phyloP scores from a whole-genome alignment of 2,113 vertebrate genomes.

The Muscicapa adusta region DNA sequence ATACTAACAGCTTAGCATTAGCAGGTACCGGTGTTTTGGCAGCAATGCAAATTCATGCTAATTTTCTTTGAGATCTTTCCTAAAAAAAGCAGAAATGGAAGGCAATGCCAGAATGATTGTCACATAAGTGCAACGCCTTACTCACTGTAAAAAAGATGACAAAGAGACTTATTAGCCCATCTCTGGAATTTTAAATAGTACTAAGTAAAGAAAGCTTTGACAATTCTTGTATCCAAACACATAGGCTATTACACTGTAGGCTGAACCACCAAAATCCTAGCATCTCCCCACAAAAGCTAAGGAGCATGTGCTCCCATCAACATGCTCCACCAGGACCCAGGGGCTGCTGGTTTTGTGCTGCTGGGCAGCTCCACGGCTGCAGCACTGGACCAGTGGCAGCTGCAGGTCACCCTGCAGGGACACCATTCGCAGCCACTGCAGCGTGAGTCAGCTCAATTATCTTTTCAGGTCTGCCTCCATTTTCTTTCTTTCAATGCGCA shows the following conservation, averaged over 20 bases:
- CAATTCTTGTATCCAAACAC: neutral
- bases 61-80: conserved; percentile 2
- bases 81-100: conserved; percentile 16
- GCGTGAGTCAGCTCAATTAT: conserved; percentile 15
- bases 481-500: neutral
- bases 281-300: neutral
- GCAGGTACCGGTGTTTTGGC: neutral
- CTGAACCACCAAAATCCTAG: neutral
- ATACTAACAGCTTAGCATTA: neutral
- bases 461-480: neutral
- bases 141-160: neutral
- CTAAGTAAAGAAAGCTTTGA: neutral
- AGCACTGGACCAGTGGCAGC: neutral
- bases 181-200: neutral
- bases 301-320: fast-evolving
- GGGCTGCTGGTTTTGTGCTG: fast-evolving
- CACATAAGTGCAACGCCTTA: neutral
- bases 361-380: neutral
- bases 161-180: neutral
- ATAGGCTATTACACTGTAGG: neutral
- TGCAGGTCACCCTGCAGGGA: neutral
- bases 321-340: fast-evolving
- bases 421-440: neutral
- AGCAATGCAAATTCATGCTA: conserved; percentile 36
- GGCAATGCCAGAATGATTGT: neutral